Conservation (phyloP, 2,797 vertebrate genomes). For the Lithobates pipiens region DNA sequence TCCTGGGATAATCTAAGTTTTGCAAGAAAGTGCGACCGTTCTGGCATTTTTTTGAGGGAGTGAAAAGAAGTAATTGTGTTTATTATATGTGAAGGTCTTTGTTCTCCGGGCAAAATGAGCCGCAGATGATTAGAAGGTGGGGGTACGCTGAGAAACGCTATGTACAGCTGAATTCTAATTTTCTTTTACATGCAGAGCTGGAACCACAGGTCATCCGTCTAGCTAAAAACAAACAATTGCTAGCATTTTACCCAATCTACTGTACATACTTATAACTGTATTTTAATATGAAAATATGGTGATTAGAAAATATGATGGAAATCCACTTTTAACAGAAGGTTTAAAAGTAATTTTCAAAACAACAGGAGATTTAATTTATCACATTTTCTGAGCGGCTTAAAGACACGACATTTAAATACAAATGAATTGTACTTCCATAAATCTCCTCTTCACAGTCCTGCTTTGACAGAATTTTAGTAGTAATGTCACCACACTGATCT, state of each 20-base stretch:
- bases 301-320: conserved; percentile 46
- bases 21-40: neutral
- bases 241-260: neutral
- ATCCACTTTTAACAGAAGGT: conserved; percentile 51
- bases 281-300: conserved; percentile 24
- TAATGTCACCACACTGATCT: neutral
- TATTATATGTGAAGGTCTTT: conserved; percentile 15
- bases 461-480: conserved; percentile 20
- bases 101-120: neutral
- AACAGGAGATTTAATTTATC: conserved; percentile 50
- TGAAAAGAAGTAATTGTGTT: conserved; percentile 23
- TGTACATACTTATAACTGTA: conserved; percentile 9
- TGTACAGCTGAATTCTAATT: neutral
- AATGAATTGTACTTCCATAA: conserved; percentile 43
- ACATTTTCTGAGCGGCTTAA: conserved; percentile 44
- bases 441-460: conserved; percentile 34
- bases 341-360: conserved; percentile 56
- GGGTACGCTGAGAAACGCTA: neutral
- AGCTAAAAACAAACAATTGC: conserved; percentile 35
- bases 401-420: conserved; percentile 42
- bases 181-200: neutral
- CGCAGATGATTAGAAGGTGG: conserved; percentile 6
- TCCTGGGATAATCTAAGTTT: neutral
- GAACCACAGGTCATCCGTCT: conserved; percentile 21
- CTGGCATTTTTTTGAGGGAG: neutral